These are phyloP conservation scores for Dorcus hopei DNA, from an alignment of 2,888 invertebrate genomes.

Conservation along the genomic window DNA sequence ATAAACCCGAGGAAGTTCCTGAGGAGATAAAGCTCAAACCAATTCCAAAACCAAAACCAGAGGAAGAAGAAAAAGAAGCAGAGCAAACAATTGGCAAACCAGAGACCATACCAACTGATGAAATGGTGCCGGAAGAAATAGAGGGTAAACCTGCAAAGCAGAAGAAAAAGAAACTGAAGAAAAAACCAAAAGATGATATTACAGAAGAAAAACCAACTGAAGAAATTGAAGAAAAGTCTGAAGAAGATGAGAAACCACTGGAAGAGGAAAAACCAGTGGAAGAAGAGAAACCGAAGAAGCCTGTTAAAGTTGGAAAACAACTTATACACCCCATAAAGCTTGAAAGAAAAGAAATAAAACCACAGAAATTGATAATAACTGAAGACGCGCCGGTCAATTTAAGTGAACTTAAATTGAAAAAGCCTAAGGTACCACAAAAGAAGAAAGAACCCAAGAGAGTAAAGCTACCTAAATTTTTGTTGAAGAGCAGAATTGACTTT, in stretches of 20 bases:
- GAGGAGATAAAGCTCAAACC: conserved; percentile 32
- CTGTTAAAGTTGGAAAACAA: conserved; percentile 30
- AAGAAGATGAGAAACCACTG: conserved; percentile 25
- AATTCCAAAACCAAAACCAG: conserved; percentile 13
- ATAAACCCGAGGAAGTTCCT: conserved; percentile 40
- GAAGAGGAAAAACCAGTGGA: conserved; percentile 22
- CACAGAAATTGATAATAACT: conserved; percentile 58
- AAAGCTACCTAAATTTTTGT: conserved; percentile 49
- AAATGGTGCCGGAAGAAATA: conserved; percentile 22
- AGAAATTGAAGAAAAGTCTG: conserved; percentile 29
- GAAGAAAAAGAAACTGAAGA: conserved; percentile 23
- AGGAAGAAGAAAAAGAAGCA: conserved; percentile 45
- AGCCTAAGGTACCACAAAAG: conserved; percentile 50
- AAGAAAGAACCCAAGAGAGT: conserved; percentile 31
- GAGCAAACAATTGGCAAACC: conserved; percentile 44
- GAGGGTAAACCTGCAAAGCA: conserved; percentile 27
- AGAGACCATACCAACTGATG: conserved; percentile 29
- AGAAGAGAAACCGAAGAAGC: conserved; percentile 28
- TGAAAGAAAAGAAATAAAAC: conserved; percentile 51
- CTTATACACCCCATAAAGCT: conserved; percentile 55
- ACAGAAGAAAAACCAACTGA: conserved; percentile 36
- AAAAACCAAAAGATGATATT: conserved; percentile 31
- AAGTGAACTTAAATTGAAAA: conserved; percentile 64
- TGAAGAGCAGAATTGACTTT: conserved; percentile 51
- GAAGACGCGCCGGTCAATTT: conserved; percentile 55